A percentile compares a stretch with the other conserved stretches of the same genome.
Conservation (phyloP, 2,113 vertebrate species). For the Oreochromis tanganicae region DNA sequence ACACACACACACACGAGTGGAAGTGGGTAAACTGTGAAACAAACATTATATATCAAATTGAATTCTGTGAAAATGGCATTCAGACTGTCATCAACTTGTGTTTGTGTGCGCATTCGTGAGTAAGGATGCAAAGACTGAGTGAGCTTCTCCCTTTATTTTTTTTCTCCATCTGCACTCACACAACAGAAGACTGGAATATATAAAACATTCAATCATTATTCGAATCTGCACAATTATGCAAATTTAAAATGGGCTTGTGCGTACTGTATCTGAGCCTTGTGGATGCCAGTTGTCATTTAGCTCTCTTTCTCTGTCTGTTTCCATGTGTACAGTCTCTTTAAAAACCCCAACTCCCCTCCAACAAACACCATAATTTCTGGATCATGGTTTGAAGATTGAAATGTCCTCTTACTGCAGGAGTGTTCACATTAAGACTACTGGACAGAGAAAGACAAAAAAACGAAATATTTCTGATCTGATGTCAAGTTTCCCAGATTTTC, state of each 20-base stretch:
- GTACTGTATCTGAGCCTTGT: neutral
- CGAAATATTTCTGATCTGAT: neutral
- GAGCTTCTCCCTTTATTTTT: neutral
- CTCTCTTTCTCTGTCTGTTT: neutral
- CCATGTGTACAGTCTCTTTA: neutral
- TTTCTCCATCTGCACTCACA: neutral
- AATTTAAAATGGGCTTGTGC: neutral
- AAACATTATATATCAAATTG: constrained; percentile 12
- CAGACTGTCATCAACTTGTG: neutral
- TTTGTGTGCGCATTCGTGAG: neutral
- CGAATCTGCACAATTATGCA: constrained; percentile 25
- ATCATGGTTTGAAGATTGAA: neutral
- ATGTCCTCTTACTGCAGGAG: neutral
- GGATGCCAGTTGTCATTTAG: neutral
- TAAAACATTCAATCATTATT: constrained; percentile 14
- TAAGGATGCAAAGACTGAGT: neutral
- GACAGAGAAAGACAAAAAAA: neutral
- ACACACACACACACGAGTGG: neutral
- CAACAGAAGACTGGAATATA: neutral
- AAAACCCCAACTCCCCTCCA: neutral
- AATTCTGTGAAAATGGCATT: constrained; percentile 12
- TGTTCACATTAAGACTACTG: neutral
- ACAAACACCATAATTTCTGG: neutral
- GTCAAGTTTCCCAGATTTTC: neutral
- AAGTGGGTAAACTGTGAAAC: neutral